phyloP scores from a whole-genome alignment of 2,113 vertebrate species.

The Phylloscopus whistleri region DNA sequence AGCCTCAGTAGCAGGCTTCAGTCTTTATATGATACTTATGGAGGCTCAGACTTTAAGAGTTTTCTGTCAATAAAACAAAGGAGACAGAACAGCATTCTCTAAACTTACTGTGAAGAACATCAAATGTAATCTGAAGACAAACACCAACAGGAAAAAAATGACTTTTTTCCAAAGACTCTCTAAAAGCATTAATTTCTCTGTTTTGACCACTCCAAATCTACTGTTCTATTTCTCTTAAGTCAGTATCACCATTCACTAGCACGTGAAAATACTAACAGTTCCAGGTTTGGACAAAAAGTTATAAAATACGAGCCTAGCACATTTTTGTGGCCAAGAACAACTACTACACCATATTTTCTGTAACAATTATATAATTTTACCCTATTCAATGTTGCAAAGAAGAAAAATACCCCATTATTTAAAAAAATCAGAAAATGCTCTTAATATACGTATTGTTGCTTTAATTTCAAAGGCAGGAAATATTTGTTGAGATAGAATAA shows the following conservation, averaged over 20 bases:
- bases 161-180: not conserved
- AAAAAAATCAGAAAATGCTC: not conserved
- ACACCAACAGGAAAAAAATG: not conserved
- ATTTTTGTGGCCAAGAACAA: not conserved
- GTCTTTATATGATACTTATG: not conserved
- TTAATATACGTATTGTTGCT: not conserved
- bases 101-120: not conserved
- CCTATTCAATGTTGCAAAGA: not conserved
- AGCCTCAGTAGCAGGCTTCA: not conserved
- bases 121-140: slow-evolving; percentile 22
- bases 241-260: not conserved
- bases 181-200: not conserved
- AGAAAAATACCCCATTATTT: not conserved
- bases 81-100: not conserved
- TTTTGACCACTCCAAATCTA: not conserved
- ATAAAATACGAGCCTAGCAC: not conserved
- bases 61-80: slow-evolving; percentile 18
- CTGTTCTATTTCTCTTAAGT: not conserved
- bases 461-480: not conserved
- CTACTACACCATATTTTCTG: not conserved
- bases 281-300: not conserved
- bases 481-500: not conserved
- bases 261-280: not conserved
- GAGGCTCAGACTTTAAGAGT: slow-evolving; percentile 34
- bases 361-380: not conserved